Evolutionary conservation across 2,113 vertebrate species (phyloP).

Genomic region (Gasterosteus aculeatus): DNA sequence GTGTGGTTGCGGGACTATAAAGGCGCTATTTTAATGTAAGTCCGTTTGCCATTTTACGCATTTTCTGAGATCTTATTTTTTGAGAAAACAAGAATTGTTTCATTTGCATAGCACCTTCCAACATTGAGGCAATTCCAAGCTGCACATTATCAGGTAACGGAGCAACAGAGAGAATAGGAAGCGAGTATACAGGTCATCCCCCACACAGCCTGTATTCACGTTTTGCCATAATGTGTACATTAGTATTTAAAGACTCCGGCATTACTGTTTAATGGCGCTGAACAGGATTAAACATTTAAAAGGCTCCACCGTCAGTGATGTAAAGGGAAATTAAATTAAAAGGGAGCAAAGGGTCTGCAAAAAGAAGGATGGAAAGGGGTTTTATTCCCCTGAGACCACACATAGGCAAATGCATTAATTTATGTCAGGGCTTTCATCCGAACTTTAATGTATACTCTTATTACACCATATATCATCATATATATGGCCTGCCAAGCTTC

Average conservation of each 20-base stretch:
- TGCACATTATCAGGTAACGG: neutral
- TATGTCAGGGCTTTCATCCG: neutral
- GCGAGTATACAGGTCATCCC: conserved; percentile 36
- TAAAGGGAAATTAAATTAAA: conserved; percentile 69
- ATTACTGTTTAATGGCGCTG: conserved; percentile 73
- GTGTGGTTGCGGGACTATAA: neutral
- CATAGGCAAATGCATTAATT: conserved; percentile 27
- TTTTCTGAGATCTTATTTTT: neutral
- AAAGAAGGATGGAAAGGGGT: conserved; percentile 16
- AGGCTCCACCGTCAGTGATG: conserved; percentile 65
- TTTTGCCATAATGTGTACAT: conserved; percentile 66
- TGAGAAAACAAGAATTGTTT: neutral
- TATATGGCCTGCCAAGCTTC: neutral
- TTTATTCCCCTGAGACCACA: conserved; percentile 4
- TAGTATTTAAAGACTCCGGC: conserved; percentile 63
- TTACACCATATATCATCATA: neutral
- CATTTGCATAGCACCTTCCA: neutral
- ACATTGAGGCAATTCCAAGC: neutral
- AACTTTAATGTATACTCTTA: neutral
- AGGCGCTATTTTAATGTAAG: neutral
- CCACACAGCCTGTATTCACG: conserved; percentile 25
- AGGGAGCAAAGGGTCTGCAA: conserved; percentile 41
- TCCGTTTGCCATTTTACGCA: neutral
- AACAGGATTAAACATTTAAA: conserved; percentile 77
- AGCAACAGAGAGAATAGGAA: conserved; percentile 17